These are phyloP conservation scores for Theonella swinhoei DNA, from an alignment of 37 sponge, comb jelly and placozoan genomes.

Conservation along the genomic window DNA sequence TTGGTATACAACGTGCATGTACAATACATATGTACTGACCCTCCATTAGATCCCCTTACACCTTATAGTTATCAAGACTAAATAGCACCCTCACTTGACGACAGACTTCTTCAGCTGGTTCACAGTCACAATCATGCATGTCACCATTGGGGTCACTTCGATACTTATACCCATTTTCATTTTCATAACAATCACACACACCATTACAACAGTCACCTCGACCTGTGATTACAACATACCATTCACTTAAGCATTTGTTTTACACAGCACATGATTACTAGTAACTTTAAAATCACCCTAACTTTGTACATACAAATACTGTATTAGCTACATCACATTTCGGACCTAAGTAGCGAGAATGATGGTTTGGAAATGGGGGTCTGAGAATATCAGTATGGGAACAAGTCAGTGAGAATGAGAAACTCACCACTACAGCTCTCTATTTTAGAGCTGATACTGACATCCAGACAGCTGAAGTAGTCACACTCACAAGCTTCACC, in stretches of 20 bases:
- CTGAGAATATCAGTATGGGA: no score
- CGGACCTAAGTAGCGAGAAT: no score
- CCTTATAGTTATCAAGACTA: no score
- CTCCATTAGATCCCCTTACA: no score
- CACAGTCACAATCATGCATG: background rate
- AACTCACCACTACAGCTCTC: background rate
- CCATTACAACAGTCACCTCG: background rate
- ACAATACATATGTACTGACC: no score
- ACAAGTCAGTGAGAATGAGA: no score
- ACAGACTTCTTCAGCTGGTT: background rate
- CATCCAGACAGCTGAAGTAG: conserved; percentile 55
- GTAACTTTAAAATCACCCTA: no score
- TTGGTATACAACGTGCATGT: no score
- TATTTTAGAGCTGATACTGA: background rate
- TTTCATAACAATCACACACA: background rate
- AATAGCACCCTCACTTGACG: background rate
- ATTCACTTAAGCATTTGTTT: background rate
- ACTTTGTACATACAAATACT: no score
- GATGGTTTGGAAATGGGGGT: no score
- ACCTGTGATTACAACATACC: background rate
- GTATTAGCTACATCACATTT: no score
- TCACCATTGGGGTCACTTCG: background rate
- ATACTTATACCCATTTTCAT: background rate
- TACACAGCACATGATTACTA: background rate
- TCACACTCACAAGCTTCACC: conserved; percentile 73